These are phyloP conservation scores for Xylota segnis DNA, from an alignment of 2,888 invertebrate genomes.

Conservation along the genomic window DNA sequence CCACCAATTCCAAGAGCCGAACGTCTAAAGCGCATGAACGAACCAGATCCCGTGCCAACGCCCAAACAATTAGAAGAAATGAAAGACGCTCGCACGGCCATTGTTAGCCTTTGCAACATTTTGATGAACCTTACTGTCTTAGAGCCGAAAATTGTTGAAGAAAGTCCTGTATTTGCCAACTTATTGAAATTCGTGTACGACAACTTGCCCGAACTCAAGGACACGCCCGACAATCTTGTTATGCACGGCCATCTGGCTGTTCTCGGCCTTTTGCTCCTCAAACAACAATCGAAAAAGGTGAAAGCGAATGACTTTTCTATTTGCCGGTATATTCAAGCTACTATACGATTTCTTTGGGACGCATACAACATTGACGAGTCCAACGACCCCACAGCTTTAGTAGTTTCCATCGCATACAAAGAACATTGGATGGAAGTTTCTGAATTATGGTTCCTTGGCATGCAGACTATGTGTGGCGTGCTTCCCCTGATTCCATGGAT, in stretches of 20 bases:
- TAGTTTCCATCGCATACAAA: constrained; percentile 94
- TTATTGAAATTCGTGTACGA: constrained; percentile 94
- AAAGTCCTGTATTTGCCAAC: constrained; percentile 90
- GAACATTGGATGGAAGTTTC: constrained; percentile 95
- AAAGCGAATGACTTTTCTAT: constrained; percentile 96
- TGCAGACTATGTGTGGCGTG: constrained; percentile 95
- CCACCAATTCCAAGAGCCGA: constrained; percentile 93
- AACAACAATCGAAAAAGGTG: constrained; percentile 92
- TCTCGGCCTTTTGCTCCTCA: constrained; percentile 91
- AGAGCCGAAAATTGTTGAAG: constrained; percentile 93
- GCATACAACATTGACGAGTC: constrained; percentile 96
- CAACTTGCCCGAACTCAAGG: constrained; percentile 93
- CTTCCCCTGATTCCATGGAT: constrained; percentile 94
- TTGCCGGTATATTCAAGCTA: constrained; percentile 94
- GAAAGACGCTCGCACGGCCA: constrained; percentile 93
- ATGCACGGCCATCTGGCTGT: constrained; percentile 94
- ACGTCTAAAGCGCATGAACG: constrained; percentile 89
- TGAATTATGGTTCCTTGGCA: constrained; percentile 96
- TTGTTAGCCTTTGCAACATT: constrained; percentile 95
- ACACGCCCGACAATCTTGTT: constrained; percentile 92
- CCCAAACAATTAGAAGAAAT: constrained; percentile 91
- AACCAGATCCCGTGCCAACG: constrained; percentile 91
- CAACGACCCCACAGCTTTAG: constrained; percentile 92
- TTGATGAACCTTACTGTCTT: constrained; percentile 96
- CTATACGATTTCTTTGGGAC: constrained; percentile 96